Conservation (phyloP, 2,888 invertebrate species). For the Lithophane socia region DNA sequence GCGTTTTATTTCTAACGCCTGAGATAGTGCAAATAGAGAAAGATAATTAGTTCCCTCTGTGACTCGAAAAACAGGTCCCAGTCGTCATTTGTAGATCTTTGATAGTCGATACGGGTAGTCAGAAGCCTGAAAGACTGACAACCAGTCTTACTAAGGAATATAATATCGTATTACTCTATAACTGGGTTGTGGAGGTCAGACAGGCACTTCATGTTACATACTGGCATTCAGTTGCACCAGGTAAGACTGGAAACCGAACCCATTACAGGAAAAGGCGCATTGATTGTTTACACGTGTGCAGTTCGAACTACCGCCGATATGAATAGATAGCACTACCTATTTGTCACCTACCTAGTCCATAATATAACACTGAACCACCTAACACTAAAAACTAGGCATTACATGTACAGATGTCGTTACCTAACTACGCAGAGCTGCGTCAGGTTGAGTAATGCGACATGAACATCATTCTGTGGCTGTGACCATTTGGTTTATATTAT, state of each 20-base stretch:
- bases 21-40: background rate
- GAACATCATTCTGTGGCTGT: conserved; percentile 35
- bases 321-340: background rate
- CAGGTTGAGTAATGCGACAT: conserved; percentile 34
- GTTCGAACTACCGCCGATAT: background rate
- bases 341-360: background rate
- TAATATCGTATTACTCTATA: background rate
- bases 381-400: conserved; percentile 31
- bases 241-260: background rate
- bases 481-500: conserved; percentile 35
- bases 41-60: background rate
- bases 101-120: background rate
- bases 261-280: background rate
- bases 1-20: background rate
- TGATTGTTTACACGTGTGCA: background rate
- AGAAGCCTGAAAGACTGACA: background rate
- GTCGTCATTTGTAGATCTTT: background rate
- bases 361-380: background rate
- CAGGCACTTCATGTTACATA: background rate
- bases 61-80: background rate
- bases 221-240: background rate
- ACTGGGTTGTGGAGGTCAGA: background rate
- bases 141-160: background rate
- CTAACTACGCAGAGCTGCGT: conserved; percentile 26
- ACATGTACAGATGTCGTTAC: conserved; percentile 41